These are phyloP conservation scores for Cyclophora albipunctata DNA, from an alignment of 2,888 invertebrate species.

Conservation along the genomic window DNA sequence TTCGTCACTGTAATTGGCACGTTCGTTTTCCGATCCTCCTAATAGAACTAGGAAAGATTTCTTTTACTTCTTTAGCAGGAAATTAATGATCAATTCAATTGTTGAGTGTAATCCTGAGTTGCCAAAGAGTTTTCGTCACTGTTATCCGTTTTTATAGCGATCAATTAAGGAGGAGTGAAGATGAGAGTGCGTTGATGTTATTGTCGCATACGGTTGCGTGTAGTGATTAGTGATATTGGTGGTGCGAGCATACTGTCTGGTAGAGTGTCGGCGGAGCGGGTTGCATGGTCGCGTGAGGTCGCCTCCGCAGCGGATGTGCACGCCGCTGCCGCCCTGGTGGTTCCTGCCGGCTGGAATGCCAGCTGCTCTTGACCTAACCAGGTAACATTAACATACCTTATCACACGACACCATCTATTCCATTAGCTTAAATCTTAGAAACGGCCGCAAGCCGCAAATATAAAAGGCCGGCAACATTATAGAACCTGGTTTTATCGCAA, in stretches of 20 bases:
- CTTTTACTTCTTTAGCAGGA: conserved; percentile 44
- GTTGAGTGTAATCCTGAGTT: conserved; percentile 40
- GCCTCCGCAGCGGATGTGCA: conserved; percentile 66
- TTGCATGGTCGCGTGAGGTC: conserved; percentile 40
- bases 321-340: conserved; percentile 66
- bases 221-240: conserved; percentile 54
- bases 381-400: conserved; percentile 39
- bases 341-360: conserved; percentile 70
- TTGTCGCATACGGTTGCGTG: conserved; percentile 42
- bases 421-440: conserved; percentile 1
- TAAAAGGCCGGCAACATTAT: not conserved
- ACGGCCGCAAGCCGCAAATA: not conserved
- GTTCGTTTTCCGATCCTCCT: conserved; percentile 37
- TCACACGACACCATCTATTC: conserved; percentile 7
- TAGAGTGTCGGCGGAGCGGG: conserved; percentile 25
- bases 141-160: conserved; percentile 50
- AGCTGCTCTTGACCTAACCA: conserved; percentile 73
- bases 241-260: conserved; percentile 19
- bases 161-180: conserved; percentile 53
- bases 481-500: conserved; percentile 10
- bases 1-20: conserved; percentile 26
- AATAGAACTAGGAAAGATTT: conserved; percentile 39
- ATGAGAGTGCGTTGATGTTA: conserved; percentile 60
- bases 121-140: conserved; percentile 52
- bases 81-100: conserved; percentile 35